phyloP scores from a whole-genome alignment of 2,113 vertebrate genomes.

The Notothenia rossii region DNA sequence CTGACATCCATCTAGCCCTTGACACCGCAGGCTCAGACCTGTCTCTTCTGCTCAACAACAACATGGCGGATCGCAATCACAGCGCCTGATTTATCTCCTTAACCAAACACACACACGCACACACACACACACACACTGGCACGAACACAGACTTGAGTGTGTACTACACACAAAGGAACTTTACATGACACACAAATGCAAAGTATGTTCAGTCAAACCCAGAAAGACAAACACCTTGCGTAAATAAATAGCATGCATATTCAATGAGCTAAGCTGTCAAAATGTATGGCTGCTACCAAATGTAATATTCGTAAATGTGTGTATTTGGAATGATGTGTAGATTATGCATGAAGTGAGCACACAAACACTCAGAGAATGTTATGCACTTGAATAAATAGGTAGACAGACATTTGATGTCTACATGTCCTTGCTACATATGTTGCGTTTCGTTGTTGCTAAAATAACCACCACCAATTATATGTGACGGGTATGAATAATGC shows the following conservation, averaged over 20 bases:
- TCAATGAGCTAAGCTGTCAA: neutral
- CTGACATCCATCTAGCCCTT: conserved; percentile 72
- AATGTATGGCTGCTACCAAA: neutral
- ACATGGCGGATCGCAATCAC: conserved; percentile 65
- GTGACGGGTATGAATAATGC: conserved; percentile 2
- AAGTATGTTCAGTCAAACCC: neutral
- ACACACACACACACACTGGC: conserved; percentile 4
- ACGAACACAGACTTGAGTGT: neutral
- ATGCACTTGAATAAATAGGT: neutral
- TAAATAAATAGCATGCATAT: neutral
- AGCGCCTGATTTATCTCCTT: conserved; percentile 35
- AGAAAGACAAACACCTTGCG: neutral
- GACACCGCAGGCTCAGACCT: conserved; percentile 68
- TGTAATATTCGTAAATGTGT: neutral
- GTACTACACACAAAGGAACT: neutral
- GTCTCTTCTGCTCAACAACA: conserved; percentile 72
- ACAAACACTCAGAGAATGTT: neutral
- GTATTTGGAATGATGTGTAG: neutral
- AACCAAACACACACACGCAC: conserved; percentile 15
- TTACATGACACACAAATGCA: conserved; percentile 5
- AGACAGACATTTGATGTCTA: neutral
- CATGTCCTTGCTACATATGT: neutral
- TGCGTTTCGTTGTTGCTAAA: neutral
- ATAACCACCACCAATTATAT: conserved; percentile 13
- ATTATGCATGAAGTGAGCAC: neutral